Percentiles rank a stretch among this genome's conserved stretches.
phyloP scores from a whole-genome alignment of 2,797 vertebrate species.

The Ibycter americanus region DNA sequence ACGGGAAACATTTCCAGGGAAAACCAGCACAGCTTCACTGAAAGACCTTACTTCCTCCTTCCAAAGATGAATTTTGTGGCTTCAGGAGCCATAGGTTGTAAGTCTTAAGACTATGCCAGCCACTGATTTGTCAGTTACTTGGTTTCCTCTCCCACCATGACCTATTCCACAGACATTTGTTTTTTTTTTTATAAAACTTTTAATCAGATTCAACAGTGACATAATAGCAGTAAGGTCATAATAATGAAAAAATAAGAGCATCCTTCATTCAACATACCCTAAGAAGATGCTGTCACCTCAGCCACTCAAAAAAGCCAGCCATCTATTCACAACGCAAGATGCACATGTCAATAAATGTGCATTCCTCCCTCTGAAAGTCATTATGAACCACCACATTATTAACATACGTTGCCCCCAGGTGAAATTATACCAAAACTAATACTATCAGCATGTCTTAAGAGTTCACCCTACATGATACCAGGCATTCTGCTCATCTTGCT shows the following conservation, averaged over 20 bases:
- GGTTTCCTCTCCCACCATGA: background rate
- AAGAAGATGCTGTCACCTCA: background rate
- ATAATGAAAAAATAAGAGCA: background rate
- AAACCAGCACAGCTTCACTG: background rate
- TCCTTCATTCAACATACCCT: background rate
- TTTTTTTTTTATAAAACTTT: background rate
- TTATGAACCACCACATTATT: background rate
- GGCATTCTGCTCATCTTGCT: background rate
- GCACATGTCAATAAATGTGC: background rate
- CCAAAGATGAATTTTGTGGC: background rate
- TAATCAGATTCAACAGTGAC: background rate
- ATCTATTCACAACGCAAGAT: background rate
- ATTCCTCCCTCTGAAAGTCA: background rate
- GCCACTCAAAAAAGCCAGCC: background rate
- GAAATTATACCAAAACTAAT: background rate
- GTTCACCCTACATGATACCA: background rate
- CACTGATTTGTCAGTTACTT: background rate
- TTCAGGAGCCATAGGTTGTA: background rate
- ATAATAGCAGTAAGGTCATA: background rate
- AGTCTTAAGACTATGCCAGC: background rate
- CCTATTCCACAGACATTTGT: background rate
- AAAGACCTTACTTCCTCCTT: background rate
- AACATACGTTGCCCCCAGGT: background rate
- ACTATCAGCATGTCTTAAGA: background rate
- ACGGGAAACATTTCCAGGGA: background rate